A percentile compares a stretch with the other conserved stretches of the same genome.
phyloP scores from a whole-genome alignment of 2,888 invertebrate species.

The Habroteleia sp. region DNA sequence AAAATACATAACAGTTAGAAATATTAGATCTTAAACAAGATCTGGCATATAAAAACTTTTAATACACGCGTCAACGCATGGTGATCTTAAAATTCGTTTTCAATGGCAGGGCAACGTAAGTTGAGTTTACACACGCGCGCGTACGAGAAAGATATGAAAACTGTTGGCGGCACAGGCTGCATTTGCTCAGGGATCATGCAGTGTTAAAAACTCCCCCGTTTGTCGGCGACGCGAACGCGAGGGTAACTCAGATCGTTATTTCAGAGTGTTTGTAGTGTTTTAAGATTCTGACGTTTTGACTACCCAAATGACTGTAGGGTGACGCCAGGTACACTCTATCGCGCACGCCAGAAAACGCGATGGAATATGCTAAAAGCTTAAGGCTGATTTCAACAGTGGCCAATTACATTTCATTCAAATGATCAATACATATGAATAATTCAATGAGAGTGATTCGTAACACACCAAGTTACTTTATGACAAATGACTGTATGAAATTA shows the following conservation, averaged over 20 bases:
- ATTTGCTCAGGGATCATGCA: conserved; percentile 80
- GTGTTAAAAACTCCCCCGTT: conserved; percentile 81
- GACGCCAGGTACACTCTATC: conserved; percentile 62
- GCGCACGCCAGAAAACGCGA: conserved; percentile 56
- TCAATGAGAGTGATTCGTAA: conserved; percentile 2
- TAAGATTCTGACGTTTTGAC: conserved; percentile 81
- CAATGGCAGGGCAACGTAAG: conserved; percentile 37
- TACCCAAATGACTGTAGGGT: conserved; percentile 70
- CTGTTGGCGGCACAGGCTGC: conserved; percentile 70
- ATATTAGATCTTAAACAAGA: too few relatives aligned
- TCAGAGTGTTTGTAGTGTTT: conserved; percentile 80
- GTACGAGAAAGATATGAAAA: conserved; percentile 66
- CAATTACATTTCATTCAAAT: background rate
- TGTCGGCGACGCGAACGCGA: conserved; percentile 74
- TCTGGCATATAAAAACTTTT: too few relatives aligned
- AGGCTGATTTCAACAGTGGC: background rate
- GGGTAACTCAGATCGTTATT: conserved; percentile 79
- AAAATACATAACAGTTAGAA: too few relatives aligned
- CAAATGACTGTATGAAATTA: too few relatives aligned
- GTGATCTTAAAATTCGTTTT: conserved; percentile 56
- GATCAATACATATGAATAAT: conserved; percentile 20
- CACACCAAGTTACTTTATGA: too few relatives aligned
- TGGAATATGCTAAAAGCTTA: conserved; percentile 18
- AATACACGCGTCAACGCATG: conserved; percentile 47
- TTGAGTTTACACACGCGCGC: conserved; percentile 50